phyloP scores from a whole-genome alignment of 2,113 vertebrate species.

The Bubo bubo region DNA sequence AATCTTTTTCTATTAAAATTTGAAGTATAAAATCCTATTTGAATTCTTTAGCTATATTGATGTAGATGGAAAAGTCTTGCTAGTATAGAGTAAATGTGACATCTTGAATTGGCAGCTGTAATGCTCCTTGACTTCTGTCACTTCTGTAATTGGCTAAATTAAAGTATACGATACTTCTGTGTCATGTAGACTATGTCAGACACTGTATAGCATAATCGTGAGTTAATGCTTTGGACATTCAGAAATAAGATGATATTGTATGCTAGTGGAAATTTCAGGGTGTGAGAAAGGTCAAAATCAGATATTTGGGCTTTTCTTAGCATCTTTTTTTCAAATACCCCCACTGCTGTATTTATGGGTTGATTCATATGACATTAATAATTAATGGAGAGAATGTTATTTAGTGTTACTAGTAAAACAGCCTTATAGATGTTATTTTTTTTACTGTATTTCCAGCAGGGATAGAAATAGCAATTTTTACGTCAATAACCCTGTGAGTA shows the following conservation, averaged over 20 bases:
- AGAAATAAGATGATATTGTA: neutral
- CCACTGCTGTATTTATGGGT: neutral
- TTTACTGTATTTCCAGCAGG: neutral
- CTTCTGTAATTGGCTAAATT: conserved; percentile 21
- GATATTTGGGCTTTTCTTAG: neutral
- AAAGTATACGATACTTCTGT: neutral
- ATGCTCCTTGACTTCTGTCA: conserved; percentile 22
- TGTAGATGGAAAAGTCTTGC: neutral
- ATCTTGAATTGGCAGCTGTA: conserved; percentile 18
- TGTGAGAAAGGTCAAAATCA: neutral
- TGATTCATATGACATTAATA: neutral
- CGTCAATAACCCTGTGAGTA: neutral
- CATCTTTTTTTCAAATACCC: neutral
- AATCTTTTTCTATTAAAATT: neutral
- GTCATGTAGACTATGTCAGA: neutral
- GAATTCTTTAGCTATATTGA: neutral
- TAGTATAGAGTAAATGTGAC: neutral
- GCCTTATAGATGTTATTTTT: neutral
- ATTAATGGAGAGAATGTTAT: neutral
- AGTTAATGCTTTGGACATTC: neutral
- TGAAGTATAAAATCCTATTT: neutral
- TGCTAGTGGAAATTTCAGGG: neutral
- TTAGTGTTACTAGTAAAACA: neutral
- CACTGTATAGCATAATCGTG: neutral
- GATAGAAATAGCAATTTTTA: neutral